A percentile compares a stretch with the other conserved stretches of the same genome.
Evolutionary conservation across 1,140 invertebrate species (phyloP).

Genomic region (Batillaria attramentaria): DNA sequence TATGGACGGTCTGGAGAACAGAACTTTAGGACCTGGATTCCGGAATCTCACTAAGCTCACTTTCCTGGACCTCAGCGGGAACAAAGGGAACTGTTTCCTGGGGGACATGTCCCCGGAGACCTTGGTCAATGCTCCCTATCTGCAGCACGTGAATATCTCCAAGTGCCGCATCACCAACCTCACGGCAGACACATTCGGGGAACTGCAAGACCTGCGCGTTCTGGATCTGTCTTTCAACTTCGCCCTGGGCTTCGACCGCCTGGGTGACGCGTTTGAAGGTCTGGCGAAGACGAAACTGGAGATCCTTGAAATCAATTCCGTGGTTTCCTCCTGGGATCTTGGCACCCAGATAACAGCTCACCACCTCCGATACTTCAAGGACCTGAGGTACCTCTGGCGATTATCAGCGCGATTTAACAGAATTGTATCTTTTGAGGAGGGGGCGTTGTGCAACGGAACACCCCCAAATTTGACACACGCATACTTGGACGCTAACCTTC

Average conservation of each 20-base stretch:
- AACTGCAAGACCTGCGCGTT: slow-evolving; percentile 18
- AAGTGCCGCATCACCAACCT: slow-evolving; percentile 25
- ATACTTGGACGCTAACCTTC: not conserved
- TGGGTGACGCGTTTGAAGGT: slow-evolving; percentile 22
- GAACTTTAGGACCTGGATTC: not conserved
- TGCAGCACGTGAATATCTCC: slow-evolving; percentile 38
- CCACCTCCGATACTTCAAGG: slow-evolving; percentile 29
- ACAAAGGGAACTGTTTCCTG: not conserved
- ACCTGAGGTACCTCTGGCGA: not conserved
- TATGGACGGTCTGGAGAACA: not conserved
- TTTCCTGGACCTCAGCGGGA: not conserved
- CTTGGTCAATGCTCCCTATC: not conserved
- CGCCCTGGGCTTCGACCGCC: slow-evolving; percentile 17
- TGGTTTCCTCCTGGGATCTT: not conserved
- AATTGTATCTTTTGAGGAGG: not conserved
- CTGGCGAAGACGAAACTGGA: slow-evolving; percentile 28
- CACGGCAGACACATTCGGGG: slow-evolving; percentile 14
- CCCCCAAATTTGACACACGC: not conserved
- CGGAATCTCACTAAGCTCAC: not conserved
- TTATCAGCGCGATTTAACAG: not conserved
- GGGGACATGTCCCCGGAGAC: not conserved
- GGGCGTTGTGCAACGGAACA: not conserved
- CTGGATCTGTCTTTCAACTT: slow-evolving; percentile 35
- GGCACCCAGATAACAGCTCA: not conserved
- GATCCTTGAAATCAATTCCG: slow-evolving; percentile 19